Percentiles rank a stretch among this genome's conserved stretches.
Evolutionary conservation across 2,797 vertebrate species (phyloP).

Genomic region (Dryobates pubescens): DNA sequence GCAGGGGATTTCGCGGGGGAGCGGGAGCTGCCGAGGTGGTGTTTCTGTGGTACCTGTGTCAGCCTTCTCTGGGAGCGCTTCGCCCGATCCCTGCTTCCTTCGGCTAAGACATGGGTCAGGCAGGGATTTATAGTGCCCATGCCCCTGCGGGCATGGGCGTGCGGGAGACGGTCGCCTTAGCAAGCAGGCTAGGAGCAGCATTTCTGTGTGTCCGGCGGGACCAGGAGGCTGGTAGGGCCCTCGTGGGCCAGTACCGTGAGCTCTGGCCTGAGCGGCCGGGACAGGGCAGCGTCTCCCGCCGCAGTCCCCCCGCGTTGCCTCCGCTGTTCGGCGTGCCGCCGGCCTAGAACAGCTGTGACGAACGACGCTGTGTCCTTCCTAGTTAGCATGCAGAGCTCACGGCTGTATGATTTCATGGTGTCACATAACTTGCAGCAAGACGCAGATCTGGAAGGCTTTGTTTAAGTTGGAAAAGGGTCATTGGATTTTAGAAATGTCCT

Average conservation of each 20-base stretch:
- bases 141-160: neutral
- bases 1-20: fast-evolving
- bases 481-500: neutral
- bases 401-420: fast-evolving
- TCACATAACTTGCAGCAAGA: fast-evolving
- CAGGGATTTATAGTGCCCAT: neutral
- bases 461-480: neutral
- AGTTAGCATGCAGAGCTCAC: fast-evolving
- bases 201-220: neutral
- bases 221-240: neutral
- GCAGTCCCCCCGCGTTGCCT: fast-evolving
- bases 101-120: no score
- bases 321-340: fast-evolving
- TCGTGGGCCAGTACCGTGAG: no score
- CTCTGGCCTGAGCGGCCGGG: neutral
- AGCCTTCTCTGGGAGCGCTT: neutral
- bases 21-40: fast-evolving
- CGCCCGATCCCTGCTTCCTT: fast-evolving
- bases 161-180: neutral
- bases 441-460: neutral
- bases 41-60: neutral
- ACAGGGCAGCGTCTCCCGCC: neutral
- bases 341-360: neutral
- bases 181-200: neutral
- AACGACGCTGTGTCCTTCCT: fast-evolving